Base-by-base conservation (phyloP, 2,888 invertebrate genomes). In the Strigamia crassipes region DNA sequence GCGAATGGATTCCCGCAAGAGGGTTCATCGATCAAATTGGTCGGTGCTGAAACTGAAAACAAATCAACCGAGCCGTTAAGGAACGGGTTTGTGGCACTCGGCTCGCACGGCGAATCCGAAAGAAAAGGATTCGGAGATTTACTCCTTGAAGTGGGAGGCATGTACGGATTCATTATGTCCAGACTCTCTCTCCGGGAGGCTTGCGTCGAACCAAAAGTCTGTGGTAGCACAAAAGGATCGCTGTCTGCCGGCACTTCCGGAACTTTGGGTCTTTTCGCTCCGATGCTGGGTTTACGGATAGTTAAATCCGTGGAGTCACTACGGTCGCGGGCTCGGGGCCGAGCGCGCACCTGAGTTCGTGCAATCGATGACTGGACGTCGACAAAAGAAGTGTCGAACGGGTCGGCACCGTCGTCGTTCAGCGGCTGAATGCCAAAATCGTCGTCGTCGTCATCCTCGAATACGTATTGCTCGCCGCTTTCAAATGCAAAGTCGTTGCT, bases 361-460 rank as follows among this genome's bases (percentile, higher is more conserved):
- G 66, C 27, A 90, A 89, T 15, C 0, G 94, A 94, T 77, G 92
- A 91, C 46, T 93, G 90, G 81, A 90, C 90, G 85, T 92, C 92
- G 1, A 94, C 91, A 42, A 92, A 91, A 0, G 95, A 94, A 0
- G 96, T 96, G 86, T 96, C 96, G 85, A 96, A 96, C 0, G 96
- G 96, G 89, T 96, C 96, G 81, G 92, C 92, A 38, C 92, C 94
- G 85, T 92, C 90, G 81, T 92, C 92, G 84, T 90, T 86, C 2
- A 81, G 83, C 8, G 83, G 84, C 61, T 15, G 61, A 84, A 81
- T 31, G 8, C 84, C 84, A 18, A 82, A 83, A 8, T 78, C 78
- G n/a, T 78, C 77, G 23, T 84, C 81, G 21, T 66, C 61, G 61
- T 51, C 51, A 18, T 66, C 61, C 56, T 80, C 18, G 38, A 82